phyloP scores from a whole-genome alignment of 2,888 invertebrate species.

The Heliconius cydno region DNA sequence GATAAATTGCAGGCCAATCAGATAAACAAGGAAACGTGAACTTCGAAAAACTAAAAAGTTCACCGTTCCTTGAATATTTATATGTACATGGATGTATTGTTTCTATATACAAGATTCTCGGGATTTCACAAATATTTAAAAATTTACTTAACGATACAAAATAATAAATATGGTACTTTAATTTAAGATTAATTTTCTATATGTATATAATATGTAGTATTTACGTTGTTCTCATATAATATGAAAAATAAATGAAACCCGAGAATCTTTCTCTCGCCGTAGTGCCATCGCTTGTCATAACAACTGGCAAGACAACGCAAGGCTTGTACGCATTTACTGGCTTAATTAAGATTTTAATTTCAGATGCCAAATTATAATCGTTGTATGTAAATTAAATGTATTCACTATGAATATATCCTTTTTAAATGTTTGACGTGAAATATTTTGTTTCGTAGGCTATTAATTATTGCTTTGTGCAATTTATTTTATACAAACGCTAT shows the following conservation, averaged over 20 bases:
- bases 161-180: not conserved
- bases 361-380: slow-evolving; percentile 76
- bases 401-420: slow-evolving; percentile 43
- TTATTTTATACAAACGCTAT: slow-evolving; percentile 55
- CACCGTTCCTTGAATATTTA: slow-evolving; percentile 21
- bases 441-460: slow-evolving; percentile 55
- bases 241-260: not conserved
- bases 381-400: slow-evolving; percentile 38
- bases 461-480: slow-evolving; percentile 63
- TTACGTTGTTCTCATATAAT: not conserved
- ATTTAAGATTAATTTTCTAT: not conserved
- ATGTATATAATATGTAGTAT: not conserved
- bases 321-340: slow-evolving; percentile 75
- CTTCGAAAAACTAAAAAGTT: not conserved
- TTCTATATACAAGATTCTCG: slow-evolving; percentile 26
- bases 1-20: slow-evolving; percentile 50
- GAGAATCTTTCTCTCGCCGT: slow-evolving; percentile 48
- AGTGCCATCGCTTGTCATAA: slow-evolving; percentile 41
- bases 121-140: slow-evolving; percentile 10
- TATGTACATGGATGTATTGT: slow-evolving; percentile 25
- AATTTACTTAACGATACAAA: not conserved
- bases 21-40: slow-evolving; percentile 18
- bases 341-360: slow-evolving; percentile 72
- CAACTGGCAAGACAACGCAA: slow-evolving; percentile 48
- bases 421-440: slow-evolving; percentile 62